phyloP scores from a whole-genome alignment of 2,888 invertebrate genomes.

The Pachycephus smyrnensis region DNA sequence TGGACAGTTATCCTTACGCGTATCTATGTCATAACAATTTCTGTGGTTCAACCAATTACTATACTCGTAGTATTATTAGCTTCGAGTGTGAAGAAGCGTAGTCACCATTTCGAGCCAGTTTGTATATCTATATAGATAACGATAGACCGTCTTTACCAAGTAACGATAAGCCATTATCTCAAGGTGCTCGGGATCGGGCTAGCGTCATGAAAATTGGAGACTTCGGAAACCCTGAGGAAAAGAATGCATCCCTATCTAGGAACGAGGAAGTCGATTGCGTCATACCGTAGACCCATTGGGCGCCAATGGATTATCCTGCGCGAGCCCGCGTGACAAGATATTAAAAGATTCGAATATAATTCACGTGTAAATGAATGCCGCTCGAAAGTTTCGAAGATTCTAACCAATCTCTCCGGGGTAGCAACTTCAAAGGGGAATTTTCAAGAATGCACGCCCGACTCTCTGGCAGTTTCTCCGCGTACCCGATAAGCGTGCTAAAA shows the following conservation, averaged over 20 bases:
- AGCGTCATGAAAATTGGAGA: background rate
- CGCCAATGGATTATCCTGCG: background rate
- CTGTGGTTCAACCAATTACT: background rate
- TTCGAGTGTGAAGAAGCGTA: background rate
- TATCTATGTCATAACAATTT: background rate
- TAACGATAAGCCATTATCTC: slow-evolving; percentile 4
- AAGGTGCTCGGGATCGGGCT: background rate
- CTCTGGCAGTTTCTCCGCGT: too few species aligned
- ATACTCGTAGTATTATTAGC: background rate
- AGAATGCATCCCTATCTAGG: background rate
- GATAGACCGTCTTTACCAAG: background rate
- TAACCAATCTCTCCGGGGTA: background rate
- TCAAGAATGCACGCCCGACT: too few species aligned
- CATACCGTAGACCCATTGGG: background rate
- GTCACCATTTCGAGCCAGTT: background rate
- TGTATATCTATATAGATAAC: background rate
- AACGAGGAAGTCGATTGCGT: slow-evolving; percentile 3
- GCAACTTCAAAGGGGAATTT: background rate
- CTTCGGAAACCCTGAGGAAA: background rate
- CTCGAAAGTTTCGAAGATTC: background rate
- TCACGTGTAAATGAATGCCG: background rate
- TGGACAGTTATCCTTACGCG: background rate
- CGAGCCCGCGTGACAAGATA: background rate
- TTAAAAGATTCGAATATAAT: background rate
- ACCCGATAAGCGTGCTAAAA: background rate